Conservation (phyloP, 2,797 vertebrate species). For the Acrossocheilus wenchowensis region DNA sequence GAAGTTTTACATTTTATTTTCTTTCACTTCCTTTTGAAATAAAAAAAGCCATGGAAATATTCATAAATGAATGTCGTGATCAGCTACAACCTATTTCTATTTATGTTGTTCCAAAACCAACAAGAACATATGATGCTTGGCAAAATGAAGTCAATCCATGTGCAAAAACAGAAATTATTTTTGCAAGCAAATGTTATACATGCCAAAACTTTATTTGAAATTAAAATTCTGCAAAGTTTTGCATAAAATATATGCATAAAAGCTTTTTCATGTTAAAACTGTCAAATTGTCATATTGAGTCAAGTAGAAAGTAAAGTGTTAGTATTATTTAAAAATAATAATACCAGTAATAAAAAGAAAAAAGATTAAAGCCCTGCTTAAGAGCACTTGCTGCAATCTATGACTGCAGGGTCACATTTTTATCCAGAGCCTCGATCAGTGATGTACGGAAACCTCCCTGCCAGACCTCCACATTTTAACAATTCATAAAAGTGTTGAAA, state of each 20-base stretch:
- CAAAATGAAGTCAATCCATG: background rate
- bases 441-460: slow-evolving; percentile 44
- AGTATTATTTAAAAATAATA: background rate
- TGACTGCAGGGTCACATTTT: background rate
- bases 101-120: background rate
- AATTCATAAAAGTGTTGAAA: slow-evolving; percentile 89
- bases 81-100: background rate
- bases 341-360: background rate
- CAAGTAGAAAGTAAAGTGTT: background rate
- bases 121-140: background rate
- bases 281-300: background rate
- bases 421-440: slow-evolving; percentile 34
- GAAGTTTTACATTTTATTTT: background rate
- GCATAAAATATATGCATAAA: background rate
- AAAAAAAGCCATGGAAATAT: background rate
- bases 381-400: background rate
- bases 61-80: background rate
- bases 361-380: background rate
- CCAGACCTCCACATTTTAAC: slow-evolving; percentile 78
- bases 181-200: background rate
- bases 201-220: background rate
- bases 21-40: background rate
- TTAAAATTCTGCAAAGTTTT: background rate
- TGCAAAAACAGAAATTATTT: background rate
- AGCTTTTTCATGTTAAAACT: background rate